Evolutionary conservation across 2,888 invertebrate species (phyloP).

Genomic region (Saturnia japonica): DNA sequence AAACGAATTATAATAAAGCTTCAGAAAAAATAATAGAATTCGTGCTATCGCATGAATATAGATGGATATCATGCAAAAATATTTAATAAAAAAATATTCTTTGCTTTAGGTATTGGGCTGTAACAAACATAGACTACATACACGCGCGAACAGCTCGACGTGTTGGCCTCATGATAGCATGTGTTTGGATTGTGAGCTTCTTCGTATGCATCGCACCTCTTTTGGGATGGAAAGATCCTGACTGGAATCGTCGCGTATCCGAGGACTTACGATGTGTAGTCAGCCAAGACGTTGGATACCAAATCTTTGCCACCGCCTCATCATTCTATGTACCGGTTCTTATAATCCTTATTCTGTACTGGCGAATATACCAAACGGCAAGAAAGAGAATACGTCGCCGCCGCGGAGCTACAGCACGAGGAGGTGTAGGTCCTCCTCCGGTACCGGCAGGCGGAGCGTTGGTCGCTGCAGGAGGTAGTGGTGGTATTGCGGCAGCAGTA

Average conservation of each 20-base stretch:
- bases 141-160: conserved; percentile 89
- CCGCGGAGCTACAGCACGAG: conserved; percentile 81
- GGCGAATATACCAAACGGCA: conserved; percentile 95
- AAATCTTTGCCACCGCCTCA: conserved; percentile 94
- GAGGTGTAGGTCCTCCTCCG: conserved; percentile 69
- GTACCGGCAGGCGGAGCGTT: conserved; percentile 82
- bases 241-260: conserved; percentile 80
- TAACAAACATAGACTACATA: conserved; percentile 95
- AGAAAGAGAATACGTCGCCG: conserved; percentile 90
- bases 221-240: conserved; percentile 89
- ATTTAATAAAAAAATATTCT: conserved; percentile 17
- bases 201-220: conserved; percentile 93
- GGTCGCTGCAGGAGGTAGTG: conserved; percentile 86
- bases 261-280: conserved; percentile 88
- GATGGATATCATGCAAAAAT: background rate
- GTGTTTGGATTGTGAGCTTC: conserved; percentile 92
- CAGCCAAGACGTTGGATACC: conserved; percentile 91
- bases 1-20: background rate
- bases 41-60: background rate
- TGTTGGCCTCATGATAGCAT: conserved; percentile 90
- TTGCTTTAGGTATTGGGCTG: conserved; percentile 90
- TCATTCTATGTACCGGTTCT: conserved; percentile 95
- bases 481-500: conserved; percentile 88
- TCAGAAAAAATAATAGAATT: background rate
- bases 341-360: conserved; percentile 94